phyloP scores from a whole-genome alignment of 2,797 vertebrate genomes.

The Coregonus sp. region DNA sequence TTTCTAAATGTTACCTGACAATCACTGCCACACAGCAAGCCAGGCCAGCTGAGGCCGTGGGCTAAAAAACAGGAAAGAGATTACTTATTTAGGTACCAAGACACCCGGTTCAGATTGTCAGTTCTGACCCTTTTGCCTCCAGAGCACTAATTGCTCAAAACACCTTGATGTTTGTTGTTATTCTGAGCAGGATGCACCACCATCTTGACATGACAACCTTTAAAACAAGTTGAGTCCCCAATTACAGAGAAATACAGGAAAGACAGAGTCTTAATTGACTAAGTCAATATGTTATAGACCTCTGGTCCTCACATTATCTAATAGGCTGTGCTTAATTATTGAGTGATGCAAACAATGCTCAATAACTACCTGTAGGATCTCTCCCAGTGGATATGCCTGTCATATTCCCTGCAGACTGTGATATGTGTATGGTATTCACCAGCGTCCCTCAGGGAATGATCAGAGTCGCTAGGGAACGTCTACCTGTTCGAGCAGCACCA shows the following conservation, averaged over 20 bases:
- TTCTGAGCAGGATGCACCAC: neutral
- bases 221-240: neutral
- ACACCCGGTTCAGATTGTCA: neutral
- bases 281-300: too few species aligned
- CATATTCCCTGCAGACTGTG: neutral
- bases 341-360: neutral
- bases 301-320: neutral
- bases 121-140: neutral
- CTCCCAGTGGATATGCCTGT: neutral
- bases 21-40: constrained; percentile 45
- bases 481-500: neutral
- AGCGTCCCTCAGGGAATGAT: neutral
- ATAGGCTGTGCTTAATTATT: neutral
- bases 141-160: constrained; percentile 9
- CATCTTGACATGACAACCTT: constrained; percentile 7
- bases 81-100: neutral
- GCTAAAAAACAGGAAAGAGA: neutral
- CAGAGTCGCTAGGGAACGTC: neutral
- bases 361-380: neutral
- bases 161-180: constrained; percentile 2
- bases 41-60: neutral
- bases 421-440: neutral
- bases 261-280: neutral
- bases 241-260: neutral
- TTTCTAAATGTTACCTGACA: constrained; percentile 72